phyloP scores from a whole-genome alignment of 1,140 invertebrate species.

The Papilio aristodemus region DNA sequence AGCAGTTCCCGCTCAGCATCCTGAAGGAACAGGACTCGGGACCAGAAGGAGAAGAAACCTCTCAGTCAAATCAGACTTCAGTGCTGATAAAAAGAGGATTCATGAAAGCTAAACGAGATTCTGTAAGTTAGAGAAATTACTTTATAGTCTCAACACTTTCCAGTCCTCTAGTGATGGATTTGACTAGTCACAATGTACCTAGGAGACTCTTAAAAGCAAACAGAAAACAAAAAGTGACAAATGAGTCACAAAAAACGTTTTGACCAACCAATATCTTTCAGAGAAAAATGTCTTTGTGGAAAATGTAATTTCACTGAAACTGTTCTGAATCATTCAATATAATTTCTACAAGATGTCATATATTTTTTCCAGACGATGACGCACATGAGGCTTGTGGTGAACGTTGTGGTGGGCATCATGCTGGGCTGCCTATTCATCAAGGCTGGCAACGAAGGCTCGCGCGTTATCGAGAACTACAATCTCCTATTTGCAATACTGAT shows the following conservation, averaged over 20 bases:
- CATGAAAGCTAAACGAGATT: constrained; percentile 87
- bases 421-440: constrained; percentile 86
- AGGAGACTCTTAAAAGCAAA: too few relatives aligned
- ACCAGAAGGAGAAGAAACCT: constrained; percentile 84
- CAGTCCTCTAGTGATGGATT: too few relatives aligned
- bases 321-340: too few relatives aligned
- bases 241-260: too few relatives aligned
- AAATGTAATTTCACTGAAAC: too few relatives aligned
- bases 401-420: constrained; percentile 86
- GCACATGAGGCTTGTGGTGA: constrained; percentile 88
- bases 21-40: constrained; percentile 62
- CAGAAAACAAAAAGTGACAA: too few relatives aligned
- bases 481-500: constrained; percentile 90
- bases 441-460: constrained; percentile 85
- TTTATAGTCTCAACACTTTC: too few relatives aligned
- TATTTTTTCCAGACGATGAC: constrained; percentile 89
- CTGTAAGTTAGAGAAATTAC: constrained; percentile 78
- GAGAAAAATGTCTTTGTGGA: too few relatives aligned
- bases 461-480: constrained; percentile 91
- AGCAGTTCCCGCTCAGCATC: constrained; percentile 77
- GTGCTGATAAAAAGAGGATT: constrained; percentile 86
- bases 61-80: constrained; percentile 85
- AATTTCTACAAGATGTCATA: background rate
- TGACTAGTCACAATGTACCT: too few relatives aligned
- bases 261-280: too few relatives aligned